Evolutionary conservation across 2,113 vertebrate species (phyloP).

Genomic region (Danio rerio): DNA sequence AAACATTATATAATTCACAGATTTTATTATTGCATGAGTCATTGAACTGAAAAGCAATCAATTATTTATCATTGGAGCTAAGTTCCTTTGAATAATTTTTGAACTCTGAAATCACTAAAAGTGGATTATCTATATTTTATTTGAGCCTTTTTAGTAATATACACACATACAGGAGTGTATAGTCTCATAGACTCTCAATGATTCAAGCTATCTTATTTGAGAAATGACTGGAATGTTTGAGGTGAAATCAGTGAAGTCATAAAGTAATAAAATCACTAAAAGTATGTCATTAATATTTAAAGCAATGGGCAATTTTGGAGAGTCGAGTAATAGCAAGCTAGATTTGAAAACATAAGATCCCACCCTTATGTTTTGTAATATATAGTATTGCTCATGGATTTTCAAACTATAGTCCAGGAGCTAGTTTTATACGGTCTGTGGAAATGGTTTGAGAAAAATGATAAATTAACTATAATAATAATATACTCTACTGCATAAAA

Average conservation of each 20-base stretch:
- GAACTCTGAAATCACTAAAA: slow-evolving; percentile 3
- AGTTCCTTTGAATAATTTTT: background rate
- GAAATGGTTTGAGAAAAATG: too few relatives aligned
- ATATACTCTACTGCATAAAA: too few relatives aligned
- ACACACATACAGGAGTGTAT: background rate
- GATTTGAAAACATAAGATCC: background rate
- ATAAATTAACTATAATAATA: too few relatives aligned
- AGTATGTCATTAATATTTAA: too few relatives aligned
- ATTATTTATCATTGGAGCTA: background rate
- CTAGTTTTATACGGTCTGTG: too few relatives aligned
- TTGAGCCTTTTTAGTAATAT: background rate
- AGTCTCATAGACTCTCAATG: slow-evolving; percentile 47
- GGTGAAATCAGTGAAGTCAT: slow-evolving; percentile 68
- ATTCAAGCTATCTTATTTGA: slow-evolving; percentile 68
- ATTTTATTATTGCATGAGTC: slow-evolving; percentile 54
- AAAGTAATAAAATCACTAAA: slow-evolving; percentile 50
- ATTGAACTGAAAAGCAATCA: slow-evolving; percentile 65
- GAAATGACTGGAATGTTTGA: slow-evolving; percentile 60
- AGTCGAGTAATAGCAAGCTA: background rate
- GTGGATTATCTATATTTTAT: slow-evolving; percentile 4
- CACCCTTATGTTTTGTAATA: background rate
- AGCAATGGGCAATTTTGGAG: background rate
- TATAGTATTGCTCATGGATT: too few relatives aligned
- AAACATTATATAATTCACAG: slow-evolving; percentile 45
- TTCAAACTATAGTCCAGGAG: too few relatives aligned